Percentiles rank a stretch among this genome's conserved stretches.
Conservation (phyloP, 1,140 invertebrate species). For the Gonatopus flavifemur region DNA sequence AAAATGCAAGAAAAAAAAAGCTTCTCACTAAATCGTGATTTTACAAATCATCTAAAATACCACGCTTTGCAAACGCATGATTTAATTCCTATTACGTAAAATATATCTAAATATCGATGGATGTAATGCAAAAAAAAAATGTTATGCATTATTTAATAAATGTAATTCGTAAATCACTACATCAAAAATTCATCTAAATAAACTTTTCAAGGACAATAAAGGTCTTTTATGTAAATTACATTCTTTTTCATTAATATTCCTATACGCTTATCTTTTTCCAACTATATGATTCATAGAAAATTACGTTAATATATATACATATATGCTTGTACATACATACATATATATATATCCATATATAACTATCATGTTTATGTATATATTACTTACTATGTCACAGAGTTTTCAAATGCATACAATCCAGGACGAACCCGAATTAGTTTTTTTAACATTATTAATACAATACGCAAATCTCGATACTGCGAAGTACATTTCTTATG, state of each 20-base stretch:
- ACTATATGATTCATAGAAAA: slow-evolving; percentile 29
- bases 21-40: too few relatives aligned
- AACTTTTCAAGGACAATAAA: slow-evolving; percentile 10
- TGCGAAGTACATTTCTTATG: slow-evolving; percentile 18
- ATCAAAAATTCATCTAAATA: slow-evolving; percentile 20
- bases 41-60: too few relatives aligned
- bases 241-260: slow-evolving; percentile 16
- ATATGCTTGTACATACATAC: slow-evolving; percentile 12
- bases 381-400: slow-evolving; percentile 24
- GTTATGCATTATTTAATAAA: slow-evolving; percentile 42
- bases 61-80: too few relatives aligned
- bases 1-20: too few relatives aligned
- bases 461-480: slow-evolving; percentile 13
- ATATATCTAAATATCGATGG: too few relatives aligned
- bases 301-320: slow-evolving; percentile 11
- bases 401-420: slow-evolving; percentile 23
- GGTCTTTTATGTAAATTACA: slow-evolving; percentile 24
- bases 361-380: slow-evolving; percentile 9
- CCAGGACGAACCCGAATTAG: slow-evolving; percentile 16
- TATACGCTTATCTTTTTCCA: slow-evolving; percentile 12
- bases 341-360: not conserved
- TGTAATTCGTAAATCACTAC: slow-evolving; percentile 30
- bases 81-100: too few relatives aligned
- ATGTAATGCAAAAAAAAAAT: slow-evolving; percentile 37
- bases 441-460: too few relatives aligned